phyloP scores from a whole-genome alignment of 2,888 invertebrate species.

The Ethmia dodecea region DNA sequence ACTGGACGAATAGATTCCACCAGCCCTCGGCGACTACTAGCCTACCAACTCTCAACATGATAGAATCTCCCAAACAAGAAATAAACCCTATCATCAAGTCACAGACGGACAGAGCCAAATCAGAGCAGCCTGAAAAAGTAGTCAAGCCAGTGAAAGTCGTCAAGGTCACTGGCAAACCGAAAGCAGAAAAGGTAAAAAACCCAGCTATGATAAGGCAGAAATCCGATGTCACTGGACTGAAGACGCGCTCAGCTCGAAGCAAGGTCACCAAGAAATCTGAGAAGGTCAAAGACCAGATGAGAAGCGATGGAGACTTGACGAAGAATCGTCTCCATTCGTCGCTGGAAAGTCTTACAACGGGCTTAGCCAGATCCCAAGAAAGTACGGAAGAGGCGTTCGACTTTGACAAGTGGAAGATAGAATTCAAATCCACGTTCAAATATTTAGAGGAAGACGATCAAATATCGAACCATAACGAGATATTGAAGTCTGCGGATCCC shows the following conservation, averaged over 20 bases:
- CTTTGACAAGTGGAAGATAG: slow-evolving; percentile 66
- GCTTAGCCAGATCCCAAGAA: slow-evolving; percentile 59
- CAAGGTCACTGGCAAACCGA: slow-evolving; percentile 30
- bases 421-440: slow-evolving; percentile 61
- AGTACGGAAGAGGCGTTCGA: slow-evolving; percentile 61
- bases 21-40: slow-evolving; percentile 91
- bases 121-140: slow-evolving; percentile 50
- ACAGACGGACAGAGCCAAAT: slow-evolving; percentile 55
- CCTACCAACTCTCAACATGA: slow-evolving; percentile 83
- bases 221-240: slow-evolving; percentile 79
- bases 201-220: slow-evolving; percentile 74
- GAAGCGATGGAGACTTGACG: slow-evolving; percentile 47
- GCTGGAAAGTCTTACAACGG: slow-evolving; percentile 60
- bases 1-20: slow-evolving; percentile 86
- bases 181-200: slow-evolving; percentile 43
- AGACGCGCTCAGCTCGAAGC: slow-evolving; percentile 54
- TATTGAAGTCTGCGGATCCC: slow-evolving; percentile 60
- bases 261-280: slow-evolving; percentile 51
- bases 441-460: slow-evolving; percentile 66
- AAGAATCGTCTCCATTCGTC: slow-evolving; percentile 67
- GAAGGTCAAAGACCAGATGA: slow-evolving; percentile 40
- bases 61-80: slow-evolving; percentile 69
- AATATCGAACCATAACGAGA: slow-evolving; percentile 56
- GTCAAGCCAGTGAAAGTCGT: slow-evolving; percentile 15
- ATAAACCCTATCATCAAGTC: slow-evolving; percentile 35